A percentile compares a stretch with the other conserved stretches of the same genome.
phyloP scores from a whole-genome alignment of 2,113 vertebrate species.

The Ornithorhynchus anatinus region DNA sequence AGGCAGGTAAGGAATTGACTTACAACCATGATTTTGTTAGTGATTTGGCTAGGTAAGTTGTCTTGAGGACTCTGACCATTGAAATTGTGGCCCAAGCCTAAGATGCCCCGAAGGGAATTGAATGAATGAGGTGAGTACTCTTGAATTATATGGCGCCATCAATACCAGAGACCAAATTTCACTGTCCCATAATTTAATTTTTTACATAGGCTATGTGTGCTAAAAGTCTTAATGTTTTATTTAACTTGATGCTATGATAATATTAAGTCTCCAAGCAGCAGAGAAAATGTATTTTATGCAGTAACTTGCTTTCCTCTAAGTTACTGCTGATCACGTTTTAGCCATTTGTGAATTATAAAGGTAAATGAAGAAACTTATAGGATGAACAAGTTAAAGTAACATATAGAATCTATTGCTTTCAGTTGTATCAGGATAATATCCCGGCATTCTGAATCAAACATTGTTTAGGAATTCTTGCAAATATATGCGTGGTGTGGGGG shows the following conservation, averaged over 20 bases:
- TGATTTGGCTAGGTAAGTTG: background rate
- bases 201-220: background rate
- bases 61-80: background rate
- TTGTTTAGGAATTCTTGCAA: too few species aligned
- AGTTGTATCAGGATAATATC: slow-evolving; percentile 1
- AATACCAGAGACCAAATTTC: background rate
- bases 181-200: background rate
- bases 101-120: slow-evolving; percentile 13
- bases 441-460: too few species aligned
- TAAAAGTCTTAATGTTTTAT: background rate
- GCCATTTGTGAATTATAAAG: slow-evolving; percentile 5
- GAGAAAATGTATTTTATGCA: slow-evolving; percentile 9
- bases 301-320: slow-evolving; percentile 4
- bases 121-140: background rate
- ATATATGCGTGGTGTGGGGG: too few species aligned
- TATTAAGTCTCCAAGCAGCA: slow-evolving; percentile 1
- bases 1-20: slow-evolving; percentile 80
- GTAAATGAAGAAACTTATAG: background rate
- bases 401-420: slow-evolving; percentile 1
- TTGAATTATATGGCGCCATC: background rate
- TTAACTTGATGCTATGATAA: slow-evolving; percentile 13
- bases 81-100: slow-evolving; percentile 11
- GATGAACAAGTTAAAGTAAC: background rate
- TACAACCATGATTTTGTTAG: slow-evolving; percentile 13
- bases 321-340: slow-evolving; percentile 11